Percentiles rank a stretch among this genome's conserved stretches.
phyloP scores from a whole-genome alignment of 2,797 vertebrate species.

The Aviceda cuculoides region DNA sequence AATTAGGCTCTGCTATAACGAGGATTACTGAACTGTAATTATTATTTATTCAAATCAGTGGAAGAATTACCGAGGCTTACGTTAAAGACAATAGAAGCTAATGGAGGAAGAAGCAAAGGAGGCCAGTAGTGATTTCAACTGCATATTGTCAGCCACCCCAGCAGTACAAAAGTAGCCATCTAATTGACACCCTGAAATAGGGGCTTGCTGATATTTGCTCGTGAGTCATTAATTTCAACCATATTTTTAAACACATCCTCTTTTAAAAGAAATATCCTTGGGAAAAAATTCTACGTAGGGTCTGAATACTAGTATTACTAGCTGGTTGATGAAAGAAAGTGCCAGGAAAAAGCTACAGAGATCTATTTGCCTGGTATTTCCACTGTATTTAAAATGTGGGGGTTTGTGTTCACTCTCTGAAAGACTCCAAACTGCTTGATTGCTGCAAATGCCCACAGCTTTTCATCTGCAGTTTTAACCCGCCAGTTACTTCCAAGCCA shows the following conservation, averaged over 20 bases:
- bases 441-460: background rate
- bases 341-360: background rate
- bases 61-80: slow-evolving; percentile 12
- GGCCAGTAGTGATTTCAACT: background rate
- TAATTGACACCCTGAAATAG: background rate
- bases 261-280: background rate
- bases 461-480: slow-evolving; percentile 19
- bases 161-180: background rate
- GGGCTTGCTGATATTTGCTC: background rate
- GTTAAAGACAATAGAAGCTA: slow-evolving; percentile 23
- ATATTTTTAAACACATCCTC: background rate
- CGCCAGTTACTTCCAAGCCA: background rate
- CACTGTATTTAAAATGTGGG: background rate
- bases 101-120: background rate
- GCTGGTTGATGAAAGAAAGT: background rate
- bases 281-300: background rate
- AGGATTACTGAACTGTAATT: slow-evolving; percentile 40
- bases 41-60: slow-evolving; percentile 47
- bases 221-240: background rate
- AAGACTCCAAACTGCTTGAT: background rate
- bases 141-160: background rate
- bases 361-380: background rate
- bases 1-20: slow-evolving; percentile 17
- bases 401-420: background rate
- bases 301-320: background rate